These are phyloP conservation scores for Urosaurus nigricauda DNA, from an alignment of 2,797 vertebrate genomes.

Conservation along the genomic window DNA sequence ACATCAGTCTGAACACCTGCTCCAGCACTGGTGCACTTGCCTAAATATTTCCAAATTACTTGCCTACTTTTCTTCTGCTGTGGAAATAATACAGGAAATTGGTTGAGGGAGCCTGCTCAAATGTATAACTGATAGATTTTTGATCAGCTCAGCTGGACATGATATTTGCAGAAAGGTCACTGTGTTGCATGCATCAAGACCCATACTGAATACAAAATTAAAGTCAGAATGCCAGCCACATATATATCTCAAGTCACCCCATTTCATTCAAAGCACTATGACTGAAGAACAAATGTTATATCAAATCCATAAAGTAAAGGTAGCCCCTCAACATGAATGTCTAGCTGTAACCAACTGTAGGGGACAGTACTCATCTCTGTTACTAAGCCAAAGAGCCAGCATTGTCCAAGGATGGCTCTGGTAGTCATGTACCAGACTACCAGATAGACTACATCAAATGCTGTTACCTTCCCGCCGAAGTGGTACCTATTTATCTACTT, in stretches of 20 bases:
- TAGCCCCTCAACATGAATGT: no score
- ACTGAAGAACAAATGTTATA: background rate
- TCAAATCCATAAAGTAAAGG: background rate
- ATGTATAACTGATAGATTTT: slow-evolving; percentile 26
- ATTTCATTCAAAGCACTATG: background rate
- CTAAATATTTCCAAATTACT: slow-evolving; percentile 18
- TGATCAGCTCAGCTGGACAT: slow-evolving; percentile 31
- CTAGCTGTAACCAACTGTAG: no score
- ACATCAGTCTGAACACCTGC: slow-evolving; percentile 15
- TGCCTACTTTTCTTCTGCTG: background rate
- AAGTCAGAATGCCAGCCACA: background rate
- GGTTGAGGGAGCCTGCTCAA: slow-evolving; percentile 28
- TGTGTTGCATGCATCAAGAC: slow-evolving; percentile 15
- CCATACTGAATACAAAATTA: slow-evolving; percentile 16
- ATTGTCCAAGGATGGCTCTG: no score
- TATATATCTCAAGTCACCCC: background rate
- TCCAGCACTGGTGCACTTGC: background rate
- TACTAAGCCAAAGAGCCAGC: no score
- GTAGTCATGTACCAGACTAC: no score
- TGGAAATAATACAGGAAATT: slow-evolving; percentile 33
- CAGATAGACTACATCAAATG: no score
- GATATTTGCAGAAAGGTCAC: slow-evolving; percentile 38
- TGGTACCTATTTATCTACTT: no score
- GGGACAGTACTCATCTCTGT: no score
- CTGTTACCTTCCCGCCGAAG: no score